These are phyloP conservation scores for Augiades crinisus DNA, from an alignment of 2,888 invertebrate genomes.

Conservation along the genomic window DNA sequence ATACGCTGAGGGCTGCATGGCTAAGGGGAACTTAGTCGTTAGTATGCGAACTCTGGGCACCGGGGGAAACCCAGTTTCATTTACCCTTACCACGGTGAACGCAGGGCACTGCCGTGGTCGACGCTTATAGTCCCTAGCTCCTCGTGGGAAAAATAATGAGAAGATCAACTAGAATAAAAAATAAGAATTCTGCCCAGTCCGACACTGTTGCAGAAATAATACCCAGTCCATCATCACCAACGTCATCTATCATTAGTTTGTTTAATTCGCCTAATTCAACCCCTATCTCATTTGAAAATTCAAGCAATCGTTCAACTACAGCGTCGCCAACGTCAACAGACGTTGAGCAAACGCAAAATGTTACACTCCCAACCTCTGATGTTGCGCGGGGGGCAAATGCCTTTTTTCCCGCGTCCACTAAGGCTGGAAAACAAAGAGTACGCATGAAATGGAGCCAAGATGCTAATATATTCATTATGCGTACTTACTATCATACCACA, in stretches of 20 bases:
- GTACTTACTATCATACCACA: constrained; percentile 7
- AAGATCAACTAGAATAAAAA: not conserved
- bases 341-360: not conserved
- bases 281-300: not conserved
- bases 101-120: too few species aligned
- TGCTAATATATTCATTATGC: constrained; percentile 14
- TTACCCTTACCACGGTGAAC: too few species aligned
- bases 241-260: not conserved
- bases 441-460: constrained; percentile 13
- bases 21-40: too few species aligned
- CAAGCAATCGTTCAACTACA: too few species aligned
- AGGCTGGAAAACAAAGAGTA: constrained; percentile 24
- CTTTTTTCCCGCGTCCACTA: constrained; percentile 28
- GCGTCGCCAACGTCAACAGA: too few species aligned
- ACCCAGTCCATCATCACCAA: not conserved
- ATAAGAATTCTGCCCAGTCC: not conserved
- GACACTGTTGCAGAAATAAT: too few species aligned
- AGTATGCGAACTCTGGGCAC: too few species aligned
- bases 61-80: too few species aligned
- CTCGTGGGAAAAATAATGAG: too few species aligned
- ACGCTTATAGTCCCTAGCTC: too few species aligned
- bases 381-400: constrained; percentile 27
- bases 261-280: not conserved
- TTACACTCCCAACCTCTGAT: not conserved
- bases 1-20: too few species aligned